Evolutionary conservation across 2,888 invertebrate species (phyloP), one percentile per base, ranked within the genome.

Genomic region (Rhabditoides inermis): DNA sequence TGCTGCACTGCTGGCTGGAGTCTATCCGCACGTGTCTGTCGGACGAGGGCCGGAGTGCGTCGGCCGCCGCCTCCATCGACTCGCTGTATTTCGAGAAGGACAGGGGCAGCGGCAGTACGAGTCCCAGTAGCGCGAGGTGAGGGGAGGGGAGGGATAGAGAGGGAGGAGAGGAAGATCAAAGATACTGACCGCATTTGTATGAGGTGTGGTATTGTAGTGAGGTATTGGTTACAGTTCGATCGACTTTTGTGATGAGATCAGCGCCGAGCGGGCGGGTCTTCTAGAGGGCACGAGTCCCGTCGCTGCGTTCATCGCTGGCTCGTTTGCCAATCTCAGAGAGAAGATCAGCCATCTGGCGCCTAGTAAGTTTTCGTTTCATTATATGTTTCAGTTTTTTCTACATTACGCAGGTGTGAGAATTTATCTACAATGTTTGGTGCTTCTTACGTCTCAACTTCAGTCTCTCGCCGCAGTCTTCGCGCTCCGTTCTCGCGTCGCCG

Each of bases 1-100:
- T 65, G 4, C 47, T 65, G n/a, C 56, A 54, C 26, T 58, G 56
- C n/a, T 65, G 65, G 61, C 51, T 66, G 15, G 66, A 66, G 23
- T 52, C 51, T 6, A 55, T 69, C 26, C 61, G 56, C 10, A 53
- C 53, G 10, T 55, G 53, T 0, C 56, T 58, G 42, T 52, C 52
- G 6, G 58, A 58, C 28, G 55, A 58, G 42, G 58, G 58, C 2
- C 26, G 51, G 6, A 52, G 52, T 1, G 58, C 58, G 2, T 49
- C 49, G 30, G 53, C 53, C 15, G 44, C 48, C 22, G 53, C 53
- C 26, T 49, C 49, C 27, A 42, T 55, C 30, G 58, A 58, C 41
- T 56, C 55, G 10, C 46, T 54, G 10, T 54, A 49, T 40, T 49
- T 49, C n/a, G 20, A 20, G n/a, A 7, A 3, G 27, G n/a, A n/a